phyloP scores from a whole-genome alignment of 2,113 vertebrate species.

The Pluvialis apricaria region DNA sequence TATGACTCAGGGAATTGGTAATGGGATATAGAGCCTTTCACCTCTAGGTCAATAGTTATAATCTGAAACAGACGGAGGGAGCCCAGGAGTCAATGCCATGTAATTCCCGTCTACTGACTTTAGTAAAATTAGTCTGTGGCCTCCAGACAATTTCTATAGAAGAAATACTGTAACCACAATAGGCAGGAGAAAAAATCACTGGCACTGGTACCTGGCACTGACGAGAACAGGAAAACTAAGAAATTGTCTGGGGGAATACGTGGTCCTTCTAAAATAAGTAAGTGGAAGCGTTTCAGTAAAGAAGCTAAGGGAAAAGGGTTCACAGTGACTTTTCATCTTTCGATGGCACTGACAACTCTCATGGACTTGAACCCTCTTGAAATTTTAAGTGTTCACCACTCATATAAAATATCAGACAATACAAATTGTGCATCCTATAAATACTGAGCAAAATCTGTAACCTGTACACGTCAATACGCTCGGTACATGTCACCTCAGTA shows the following conservation, averaged over 20 bases:
- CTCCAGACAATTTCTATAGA: constrained; percentile 8
- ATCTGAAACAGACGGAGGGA: background rate
- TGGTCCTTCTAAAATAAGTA: background rate
- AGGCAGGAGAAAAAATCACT: background rate
- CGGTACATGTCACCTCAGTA: background rate
- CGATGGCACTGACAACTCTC: background rate
- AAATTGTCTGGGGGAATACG: background rate
- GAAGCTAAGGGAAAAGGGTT: background rate
- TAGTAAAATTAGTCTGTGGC: background rate
- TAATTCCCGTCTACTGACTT: background rate
- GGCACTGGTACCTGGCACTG: background rate
- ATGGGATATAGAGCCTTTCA: constrained; percentile 19
- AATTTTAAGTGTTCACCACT: background rate
- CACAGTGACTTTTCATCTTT: background rate
- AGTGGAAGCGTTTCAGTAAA: background rate
- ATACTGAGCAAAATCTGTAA: background rate
- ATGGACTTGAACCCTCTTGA: background rate
- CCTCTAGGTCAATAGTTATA: constrained; percentile 20
- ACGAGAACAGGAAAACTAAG: background rate
- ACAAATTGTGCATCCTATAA: background rate
- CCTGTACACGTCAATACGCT: background rate
- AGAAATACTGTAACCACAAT: background rate
- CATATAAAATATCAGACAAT: background rate
- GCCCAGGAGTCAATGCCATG: background rate
- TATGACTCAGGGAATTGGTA: constrained; percentile 9